Conservation (phyloP, 2,113 vertebrate species). For the Brachypodius melanocephalos region DNA sequence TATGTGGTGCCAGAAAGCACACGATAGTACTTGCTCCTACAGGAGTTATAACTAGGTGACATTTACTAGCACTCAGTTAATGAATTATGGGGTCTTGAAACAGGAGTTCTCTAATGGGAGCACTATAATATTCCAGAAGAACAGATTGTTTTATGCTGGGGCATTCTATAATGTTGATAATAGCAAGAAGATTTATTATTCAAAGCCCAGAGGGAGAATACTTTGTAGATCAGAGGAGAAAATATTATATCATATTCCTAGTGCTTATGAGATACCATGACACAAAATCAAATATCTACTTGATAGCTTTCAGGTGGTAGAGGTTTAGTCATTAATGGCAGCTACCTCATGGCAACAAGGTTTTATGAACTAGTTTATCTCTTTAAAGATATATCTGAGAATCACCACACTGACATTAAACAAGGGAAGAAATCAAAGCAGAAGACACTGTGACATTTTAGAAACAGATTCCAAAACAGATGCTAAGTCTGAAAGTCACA, state of each 20-base stretch:
- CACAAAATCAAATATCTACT: background rate
- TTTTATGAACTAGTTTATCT: background rate
- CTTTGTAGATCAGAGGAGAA: background rate
- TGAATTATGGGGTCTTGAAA: slow-evolving; percentile 41
- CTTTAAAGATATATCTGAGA: background rate
- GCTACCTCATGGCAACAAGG: background rate
- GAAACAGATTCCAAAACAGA: background rate
- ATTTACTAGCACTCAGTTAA: slow-evolving; percentile 32
- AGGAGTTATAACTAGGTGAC: slow-evolving; percentile 24
- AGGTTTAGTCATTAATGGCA: background rate
- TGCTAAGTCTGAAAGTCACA: slow-evolving; percentile 11
- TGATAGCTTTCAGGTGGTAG: background rate
- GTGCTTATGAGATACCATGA: background rate
- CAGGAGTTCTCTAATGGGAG: background rate
- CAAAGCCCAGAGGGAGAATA: background rate
- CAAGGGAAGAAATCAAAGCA: slow-evolving; percentile 9
- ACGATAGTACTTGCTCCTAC: background rate
- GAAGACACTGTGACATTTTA: slow-evolving; percentile 11
- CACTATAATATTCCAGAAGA: slow-evolving; percentile 9
- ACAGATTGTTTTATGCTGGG: background rate
- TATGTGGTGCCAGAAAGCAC: background rate
- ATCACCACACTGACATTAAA: background rate
- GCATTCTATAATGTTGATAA: background rate
- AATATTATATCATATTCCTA: background rate
- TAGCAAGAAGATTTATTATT: slow-evolving; percentile 23